Evolutionary conservation across 2,797 vertebrate species (phyloP).

Genomic region (Pangasius mekongensis): DNA sequence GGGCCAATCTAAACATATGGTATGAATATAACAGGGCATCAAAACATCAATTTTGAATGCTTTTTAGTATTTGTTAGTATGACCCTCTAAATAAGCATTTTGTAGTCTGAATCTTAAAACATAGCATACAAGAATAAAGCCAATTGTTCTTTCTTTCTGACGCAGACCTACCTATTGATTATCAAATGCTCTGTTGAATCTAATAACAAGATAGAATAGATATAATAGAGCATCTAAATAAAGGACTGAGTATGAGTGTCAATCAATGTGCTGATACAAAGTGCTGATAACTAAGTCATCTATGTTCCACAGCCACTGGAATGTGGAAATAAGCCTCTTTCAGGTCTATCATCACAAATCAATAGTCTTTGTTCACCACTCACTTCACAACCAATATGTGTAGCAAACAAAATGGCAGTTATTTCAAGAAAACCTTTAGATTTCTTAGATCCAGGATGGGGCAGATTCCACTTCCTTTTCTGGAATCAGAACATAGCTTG

Average conservation of each 20-base stretch:
- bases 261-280: background rate
- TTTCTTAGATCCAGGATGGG: background rate
- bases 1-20: background rate
- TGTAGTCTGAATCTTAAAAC: background rate
- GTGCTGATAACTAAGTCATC: background rate
- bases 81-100: background rate
- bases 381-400: background rate
- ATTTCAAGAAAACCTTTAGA: background rate
- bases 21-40: background rate
- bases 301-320: background rate
- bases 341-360: background rate
- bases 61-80: slow-evolving; percentile 8
- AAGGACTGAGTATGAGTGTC: background rate
- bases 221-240: background rate
- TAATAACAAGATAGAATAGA: background rate
- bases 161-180: background rate
- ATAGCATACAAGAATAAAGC: background rate
- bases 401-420: background rate
- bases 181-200: background rate
- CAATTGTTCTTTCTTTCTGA: background rate
- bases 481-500: background rate
- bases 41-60: background rate
- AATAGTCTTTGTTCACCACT: background rate
- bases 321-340: background rate
- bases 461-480: background rate